Evolutionary conservation across 2,888 invertebrate genomes (phyloP).

Genomic region (Conchocele bisecta): DNA sequence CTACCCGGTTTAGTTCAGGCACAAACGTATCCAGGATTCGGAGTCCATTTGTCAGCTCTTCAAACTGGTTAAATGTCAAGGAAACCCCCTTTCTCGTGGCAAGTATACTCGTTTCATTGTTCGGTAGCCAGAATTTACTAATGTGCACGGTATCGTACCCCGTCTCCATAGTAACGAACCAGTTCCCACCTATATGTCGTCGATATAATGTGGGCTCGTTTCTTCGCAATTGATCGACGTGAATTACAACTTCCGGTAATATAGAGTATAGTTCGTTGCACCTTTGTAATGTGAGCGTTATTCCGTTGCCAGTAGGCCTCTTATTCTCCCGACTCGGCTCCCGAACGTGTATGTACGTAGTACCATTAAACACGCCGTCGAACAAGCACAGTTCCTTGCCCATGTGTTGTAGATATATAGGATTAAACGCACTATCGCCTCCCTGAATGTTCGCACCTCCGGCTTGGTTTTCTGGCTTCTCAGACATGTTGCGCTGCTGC

Average conservation of each 20-base stretch:
- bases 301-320: slow-evolving; percentile 25
- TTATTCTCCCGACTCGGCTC: slow-evolving; percentile 6
- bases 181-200: slow-evolving; percentile 38
- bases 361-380: slow-evolving; percentile 15
- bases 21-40: slow-evolving; percentile 11
- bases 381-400: slow-evolving; percentile 24
- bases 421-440: too few species aligned
- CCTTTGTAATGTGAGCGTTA: slow-evolving; percentile 18
- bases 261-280: slow-evolving; percentile 35
- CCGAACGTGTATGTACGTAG: slow-evolving; percentile 16
- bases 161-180: slow-evolving; percentile 23
- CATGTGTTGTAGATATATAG: slow-evolving; percentile 10
- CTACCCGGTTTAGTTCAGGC: slow-evolving; percentile 3
- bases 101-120: slow-evolving; percentile 12
- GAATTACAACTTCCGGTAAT: slow-evolving; percentile 17
- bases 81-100: slow-evolving; percentile 37
- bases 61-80: slow-evolving; percentile 27
- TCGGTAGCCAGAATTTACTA: slow-evolving; percentile 27
- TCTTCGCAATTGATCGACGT: slow-evolving; percentile 14
- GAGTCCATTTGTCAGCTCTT: slow-evolving; percentile 20
- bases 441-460: too few species aligned
- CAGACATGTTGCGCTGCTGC: too few species aligned
- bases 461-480: too few species aligned
- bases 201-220: slow-evolving; percentile 31
- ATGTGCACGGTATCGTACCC: slow-evolving; percentile 30